A percentile compares a stretch with the other conserved stretches of the same genome.
phyloP scores from a whole-genome alignment of 1,140 invertebrate species.

The Oedothorax gibbosus region DNA sequence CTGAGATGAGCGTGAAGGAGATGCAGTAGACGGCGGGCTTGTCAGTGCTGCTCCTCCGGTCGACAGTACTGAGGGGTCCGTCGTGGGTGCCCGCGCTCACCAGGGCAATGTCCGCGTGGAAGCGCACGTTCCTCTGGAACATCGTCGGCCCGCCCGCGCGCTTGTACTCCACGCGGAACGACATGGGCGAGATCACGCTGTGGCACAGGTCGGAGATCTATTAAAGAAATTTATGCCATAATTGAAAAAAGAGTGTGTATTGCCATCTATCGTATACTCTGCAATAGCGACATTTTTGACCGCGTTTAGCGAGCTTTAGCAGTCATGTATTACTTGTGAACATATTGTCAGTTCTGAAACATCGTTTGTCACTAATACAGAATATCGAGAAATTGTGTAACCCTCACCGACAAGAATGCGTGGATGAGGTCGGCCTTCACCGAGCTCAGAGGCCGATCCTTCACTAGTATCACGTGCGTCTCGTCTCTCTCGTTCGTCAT shows the following conservation, averaged over 20 bases:
- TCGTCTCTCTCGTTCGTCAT: conserved; percentile 97
- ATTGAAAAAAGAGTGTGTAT: too few relatives aligned
- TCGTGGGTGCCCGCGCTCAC: conserved; percentile 65
- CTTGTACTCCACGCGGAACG: conserved; percentile 97
- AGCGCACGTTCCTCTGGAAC: conserved; percentile 96
- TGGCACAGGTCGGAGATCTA: conserved; percentile 71
- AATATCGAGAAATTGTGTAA: neutral
- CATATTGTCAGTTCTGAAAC: too few relatives aligned
- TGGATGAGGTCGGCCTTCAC: conserved; percentile 99
- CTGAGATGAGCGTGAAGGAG: conserved; percentile 94
- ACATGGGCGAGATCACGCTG: conserved; percentile 97
- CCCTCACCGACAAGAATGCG: conserved; percentile 91
- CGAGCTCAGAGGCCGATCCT: conserved; percentile 93
- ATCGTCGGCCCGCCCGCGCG: conserved; percentile 88
- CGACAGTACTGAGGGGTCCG: conserved; percentile 75
- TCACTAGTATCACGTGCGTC: conserved; percentile 94
- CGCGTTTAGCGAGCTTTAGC: too few relatives aligned
- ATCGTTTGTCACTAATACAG: too few relatives aligned
- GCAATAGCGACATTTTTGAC: too few relatives aligned
- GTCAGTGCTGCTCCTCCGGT: conserved; percentile 74
- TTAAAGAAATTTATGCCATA: too few relatives aligned
- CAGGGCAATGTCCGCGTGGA: conserved; percentile 82
- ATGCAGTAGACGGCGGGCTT: conserved; percentile 91
- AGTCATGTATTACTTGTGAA: too few relatives aligned
- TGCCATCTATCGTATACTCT: too few relatives aligned